Base-by-base conservation (phyloP, 2,113 vertebrate genomes). In the Colossoma macropomum region DNA sequence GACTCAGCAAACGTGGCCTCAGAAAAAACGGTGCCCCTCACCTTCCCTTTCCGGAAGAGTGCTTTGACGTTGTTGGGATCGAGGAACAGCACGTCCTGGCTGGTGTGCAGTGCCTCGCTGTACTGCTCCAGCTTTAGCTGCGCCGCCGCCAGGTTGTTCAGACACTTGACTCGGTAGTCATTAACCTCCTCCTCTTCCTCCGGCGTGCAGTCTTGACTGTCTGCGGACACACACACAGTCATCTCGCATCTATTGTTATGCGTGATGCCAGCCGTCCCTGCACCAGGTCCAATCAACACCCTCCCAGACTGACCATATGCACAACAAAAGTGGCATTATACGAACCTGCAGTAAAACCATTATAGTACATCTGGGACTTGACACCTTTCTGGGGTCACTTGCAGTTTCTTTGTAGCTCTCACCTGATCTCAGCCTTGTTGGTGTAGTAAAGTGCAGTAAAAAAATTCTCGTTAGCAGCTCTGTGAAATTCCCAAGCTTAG, bases 161-260 rank as follows among this genome's bases (percentile, higher is more conserved):
- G 92, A 92, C 95, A 97, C 88, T 97, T 96, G n/a, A 96, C 90
- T 13, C 93, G 88, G 85, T 95, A 94, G 71, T 96, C 94, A 63
- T 25, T 85, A 82, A 96, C 90, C 86, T 96, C 95, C 70, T 95
- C 94, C 84, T 92, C 93, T 83, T 96, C 94, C 27, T 89, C 90
- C 41, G 76, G 84, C 27, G 65, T 25, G 63, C 27, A 60, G n/a
- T 9, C 15, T 59, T 79, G 45, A 8, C 86, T 88, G 63, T 92
- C 93, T 95, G 89, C 23, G 65, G 56, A 74, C 41, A 81, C 32
- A 88, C 70, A 83, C 28, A 82, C 23, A 21, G 34, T 23, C 73
- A 72, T 56, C 75, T 27, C 7, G 2, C 23, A 60, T 60, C 50
- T 82, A 4, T 32, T 25, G 63, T 30, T 23, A n/a, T 52, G 19